A percentile compares a stretch with the other conserved stretches of the same genome.
phyloP scores from a whole-genome alignment of 2,797 vertebrate genomes.

The Manis pentadactyla region DNA sequence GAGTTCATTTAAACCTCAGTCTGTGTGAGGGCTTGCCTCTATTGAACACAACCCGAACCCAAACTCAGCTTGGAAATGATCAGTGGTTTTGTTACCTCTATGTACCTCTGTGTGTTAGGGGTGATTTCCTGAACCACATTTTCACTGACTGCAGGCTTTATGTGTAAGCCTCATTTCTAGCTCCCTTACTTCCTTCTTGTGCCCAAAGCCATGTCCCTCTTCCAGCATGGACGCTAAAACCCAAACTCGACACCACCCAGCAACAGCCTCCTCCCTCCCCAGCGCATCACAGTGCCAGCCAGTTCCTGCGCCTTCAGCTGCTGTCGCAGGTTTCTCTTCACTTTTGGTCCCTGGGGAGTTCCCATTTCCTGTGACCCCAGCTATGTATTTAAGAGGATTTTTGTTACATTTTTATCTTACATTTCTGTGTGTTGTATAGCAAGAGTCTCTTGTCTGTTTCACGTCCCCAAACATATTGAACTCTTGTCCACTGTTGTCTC shows the following conservation, averaged over 20 bases:
- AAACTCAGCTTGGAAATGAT: not conserved
- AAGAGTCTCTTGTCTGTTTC: not conserved
- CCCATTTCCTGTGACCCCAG: not conserved
- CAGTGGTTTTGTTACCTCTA: not conserved
- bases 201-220: not conserved
- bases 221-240: accelerated
- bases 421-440: not conserved
- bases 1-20: not conserved
- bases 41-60: not conserved
- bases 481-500: not conserved
- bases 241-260: accelerated
- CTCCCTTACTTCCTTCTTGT: not conserved
- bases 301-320: not conserved
- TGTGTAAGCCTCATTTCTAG: not conserved
- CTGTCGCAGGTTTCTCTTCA: not conserved
- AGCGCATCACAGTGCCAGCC: accelerated
- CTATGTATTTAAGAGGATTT: not conserved
- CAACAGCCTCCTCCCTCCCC: no score
- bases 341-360: not conserved
- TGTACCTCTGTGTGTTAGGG: not conserved
- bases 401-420: not conserved
- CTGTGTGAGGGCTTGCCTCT: not conserved
- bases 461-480: not conserved
- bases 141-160: not conserved
- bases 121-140: not conserved